Conservation (phyloP, 1,140 invertebrate genomes). For the Trialeurodes vaporariorum region DNA sequence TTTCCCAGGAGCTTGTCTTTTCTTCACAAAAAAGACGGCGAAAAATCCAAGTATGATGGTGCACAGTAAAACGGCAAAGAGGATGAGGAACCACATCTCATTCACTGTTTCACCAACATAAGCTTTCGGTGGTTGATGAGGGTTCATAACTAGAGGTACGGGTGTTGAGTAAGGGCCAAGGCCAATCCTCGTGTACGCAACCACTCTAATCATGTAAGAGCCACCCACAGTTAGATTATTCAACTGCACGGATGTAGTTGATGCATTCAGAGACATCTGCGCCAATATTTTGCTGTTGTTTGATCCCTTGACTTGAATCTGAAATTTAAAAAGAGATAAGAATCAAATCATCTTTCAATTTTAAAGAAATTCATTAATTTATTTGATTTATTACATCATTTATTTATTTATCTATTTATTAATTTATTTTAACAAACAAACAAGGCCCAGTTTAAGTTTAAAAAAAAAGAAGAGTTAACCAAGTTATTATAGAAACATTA, state of each 20-base stretch:
- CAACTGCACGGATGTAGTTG: conserved; percentile 55
- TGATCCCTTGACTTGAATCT: conserved; percentile 48
- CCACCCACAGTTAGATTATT: conserved; percentile 56
- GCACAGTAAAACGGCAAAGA: conserved; percentile 54
- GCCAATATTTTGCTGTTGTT: conserved; percentile 44
- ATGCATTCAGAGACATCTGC: conserved; percentile 57
- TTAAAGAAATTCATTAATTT: too few relatives aligned
- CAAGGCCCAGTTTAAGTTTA: too few relatives aligned
- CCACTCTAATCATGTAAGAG: conserved; percentile 57
- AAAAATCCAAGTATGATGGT: conserved; percentile 47
- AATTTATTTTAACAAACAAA: too few relatives aligned
- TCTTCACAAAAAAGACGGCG: conserved; percentile 45
- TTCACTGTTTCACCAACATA: conserved; percentile 10
- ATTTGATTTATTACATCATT: too few relatives aligned
- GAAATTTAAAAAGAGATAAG: conserved; percentile 1
- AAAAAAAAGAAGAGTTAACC: too few relatives aligned
- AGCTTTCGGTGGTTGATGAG: conserved; percentile 24
- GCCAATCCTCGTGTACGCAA: conserved; percentile 55
- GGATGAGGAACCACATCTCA: conserved; percentile 64
- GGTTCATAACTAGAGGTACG: conserved; percentile 47
- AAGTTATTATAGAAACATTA: too few relatives aligned
- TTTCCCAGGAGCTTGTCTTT: conserved; percentile 40
- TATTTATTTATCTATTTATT: too few relatives aligned
- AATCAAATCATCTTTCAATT: too few relatives aligned
- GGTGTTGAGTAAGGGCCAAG: conserved; percentile 52